Percentiles rank a stretch among this genome's conserved stretches.
Conservation (phyloP, 2,113 vertebrate genomes). For the Hypomesus transpacificus region DNA sequence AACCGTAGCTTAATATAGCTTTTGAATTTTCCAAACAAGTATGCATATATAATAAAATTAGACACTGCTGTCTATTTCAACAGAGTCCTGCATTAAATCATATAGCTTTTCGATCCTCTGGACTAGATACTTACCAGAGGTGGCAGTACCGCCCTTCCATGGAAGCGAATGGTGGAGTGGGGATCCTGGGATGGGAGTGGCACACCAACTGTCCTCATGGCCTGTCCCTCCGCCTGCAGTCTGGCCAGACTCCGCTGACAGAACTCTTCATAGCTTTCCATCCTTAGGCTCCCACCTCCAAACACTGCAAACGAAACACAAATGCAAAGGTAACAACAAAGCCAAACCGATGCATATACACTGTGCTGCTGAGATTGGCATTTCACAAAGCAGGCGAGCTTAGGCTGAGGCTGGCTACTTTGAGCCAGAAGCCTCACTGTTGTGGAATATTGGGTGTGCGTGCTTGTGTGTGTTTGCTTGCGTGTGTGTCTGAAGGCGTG, state of each 20-base stretch:
- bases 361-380: neutral
- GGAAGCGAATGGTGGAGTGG: conserved; percentile 78
- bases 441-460: neutral
- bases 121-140: conserved; percentile 79
- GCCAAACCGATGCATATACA: no score
- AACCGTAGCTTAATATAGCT: neutral
- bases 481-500: conserved; percentile 3
- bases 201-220: conserved; percentile 48
- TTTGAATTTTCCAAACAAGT: no score
- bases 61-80: no score
- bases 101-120: no score
- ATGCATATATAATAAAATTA: no score
- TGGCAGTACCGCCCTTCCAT: conserved; percentile 80
- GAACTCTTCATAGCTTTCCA: conserved; percentile 91
- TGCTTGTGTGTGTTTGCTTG: neutral
- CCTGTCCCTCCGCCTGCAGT: conserved; percentile 68
- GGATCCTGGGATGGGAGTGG: conserved; percentile 47
- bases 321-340: neutral
- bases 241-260: conserved; percentile 72
- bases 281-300: conserved; percentile 57
- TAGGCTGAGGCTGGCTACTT: neutral
- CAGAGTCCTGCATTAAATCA: no score
- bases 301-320: conserved; percentile 30
- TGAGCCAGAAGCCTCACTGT: no score
- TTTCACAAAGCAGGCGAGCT: neutral